A percentile compares a stretch with the other conserved stretches of the same genome.
These are phyloP conservation scores for Monopis laevigella DNA, from an alignment of 2,888 invertebrate species.

Conservation along the genomic window DNA sequence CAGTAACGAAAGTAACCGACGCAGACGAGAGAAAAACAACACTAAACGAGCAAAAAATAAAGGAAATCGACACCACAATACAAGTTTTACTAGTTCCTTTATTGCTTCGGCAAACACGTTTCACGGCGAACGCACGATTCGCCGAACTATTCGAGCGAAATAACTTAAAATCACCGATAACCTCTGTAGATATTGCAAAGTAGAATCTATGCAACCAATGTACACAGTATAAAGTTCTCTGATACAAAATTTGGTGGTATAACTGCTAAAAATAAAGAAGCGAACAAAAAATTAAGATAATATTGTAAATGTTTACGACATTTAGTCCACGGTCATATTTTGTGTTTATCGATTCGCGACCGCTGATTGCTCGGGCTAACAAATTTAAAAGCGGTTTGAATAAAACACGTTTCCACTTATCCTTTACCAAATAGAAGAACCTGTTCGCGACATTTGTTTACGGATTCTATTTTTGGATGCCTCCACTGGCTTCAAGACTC, in stretches of 20 bases:
- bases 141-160: constrained; percentile 29
- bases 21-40: constrained; percentile 14
- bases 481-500: too few species aligned
- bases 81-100: constrained; percentile 51
- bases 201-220: constrained; percentile 28
- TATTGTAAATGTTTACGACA: constrained; percentile 46
- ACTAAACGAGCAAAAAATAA: constrained; percentile 29
- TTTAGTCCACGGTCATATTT: constrained; percentile 40
- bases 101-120: constrained; percentile 48
- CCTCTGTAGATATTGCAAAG: constrained; percentile 29
- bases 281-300: background rate
- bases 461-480: too few species aligned
- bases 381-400: constrained; percentile 37
- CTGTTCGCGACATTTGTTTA: too few species aligned
- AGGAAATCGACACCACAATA: constrained; percentile 33
- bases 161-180: constrained; percentile 20
- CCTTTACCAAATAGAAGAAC: background rate
- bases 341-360: constrained; percentile 42
- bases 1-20: constrained; percentile 23
- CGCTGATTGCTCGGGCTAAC: too few species aligned
- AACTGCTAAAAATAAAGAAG: constrained; percentile 6
- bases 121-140: constrained; percentile 44
- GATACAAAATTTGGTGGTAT: constrained; percentile 3
- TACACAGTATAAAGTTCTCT: constrained; percentile 36
- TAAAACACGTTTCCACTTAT: constrained; percentile 29